Evolutionary conservation across 2,113 vertebrate genomes (phyloP), one percentile per base, ranked within the genome.

Genomic region (Thalassoma bifasciatum): DNA sequence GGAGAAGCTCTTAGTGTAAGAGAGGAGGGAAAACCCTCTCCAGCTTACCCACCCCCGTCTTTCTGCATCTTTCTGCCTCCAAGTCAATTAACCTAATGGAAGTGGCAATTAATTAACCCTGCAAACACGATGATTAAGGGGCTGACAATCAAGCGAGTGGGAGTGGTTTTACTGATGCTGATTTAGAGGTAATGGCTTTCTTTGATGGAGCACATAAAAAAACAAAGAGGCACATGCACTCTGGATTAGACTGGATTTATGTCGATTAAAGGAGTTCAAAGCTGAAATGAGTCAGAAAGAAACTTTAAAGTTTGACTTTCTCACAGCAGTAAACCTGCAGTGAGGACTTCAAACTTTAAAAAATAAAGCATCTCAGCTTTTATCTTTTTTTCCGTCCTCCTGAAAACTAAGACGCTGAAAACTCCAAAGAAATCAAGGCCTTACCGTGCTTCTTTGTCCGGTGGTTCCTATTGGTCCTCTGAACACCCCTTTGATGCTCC

Each of bases 401-500:
- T 38, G 23, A 40, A 46, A 71, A 61, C 17, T 23, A 30, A 11
- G 13, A 4, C 56, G 21, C 7, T 8, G 40, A 17, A 30, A 23
- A 21, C 6, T 4, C 30, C 6, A 30, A 30, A 30, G 9, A 5
- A 24, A n/a, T 1, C 11, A 1, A 40, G 53, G 50, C n/a, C 92
- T 96, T 95, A 99, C 97, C 96, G 94, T 94, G 93, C 92, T 96
- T 88, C 94, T 95, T 85, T 87, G 95, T 56, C 95, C 93, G 77
- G 90, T 94, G 91, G 95, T 93, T 95, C 96, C 94, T 87, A 99
- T 96, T 47, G 97, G 97, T 77, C 97, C 97, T 49, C 97, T 93
- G 94, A 99, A 99, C 89, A 99, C 97, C 94, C 97, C 97, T 91
- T 99, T 99, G 95, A 99, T 96, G 95, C 95, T 99, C 91, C 97